Evolutionary conservation across 2,113 vertebrate species (phyloP).

Genomic region (Connochaetes taurinus): DNA sequence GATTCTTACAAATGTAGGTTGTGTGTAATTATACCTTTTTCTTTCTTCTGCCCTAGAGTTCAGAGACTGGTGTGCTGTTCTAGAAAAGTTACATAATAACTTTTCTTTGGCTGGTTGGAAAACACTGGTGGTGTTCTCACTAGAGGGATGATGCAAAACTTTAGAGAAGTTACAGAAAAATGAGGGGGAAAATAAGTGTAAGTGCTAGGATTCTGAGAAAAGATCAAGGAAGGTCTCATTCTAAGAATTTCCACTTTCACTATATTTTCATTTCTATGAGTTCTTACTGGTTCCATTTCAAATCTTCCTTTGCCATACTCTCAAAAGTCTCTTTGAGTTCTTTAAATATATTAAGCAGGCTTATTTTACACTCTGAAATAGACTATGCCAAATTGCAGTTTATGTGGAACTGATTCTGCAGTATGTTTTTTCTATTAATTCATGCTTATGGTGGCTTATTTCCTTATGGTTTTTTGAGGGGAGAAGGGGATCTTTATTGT

Average conservation of each 20-base stretch:
- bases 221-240: background rate
- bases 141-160: background rate
- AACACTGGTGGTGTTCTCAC: background rate
- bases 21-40: background rate
- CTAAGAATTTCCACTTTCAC: slow-evolving; percentile 2
- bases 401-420: background rate
- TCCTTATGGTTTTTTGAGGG: background rate
- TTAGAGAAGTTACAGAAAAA: slow-evolving; percentile 2
- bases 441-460: background rate
- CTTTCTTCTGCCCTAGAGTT: background rate
- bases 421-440: slow-evolving; percentile 22
- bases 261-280: background rate
- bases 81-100: background rate
- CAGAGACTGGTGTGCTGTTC: background rate
- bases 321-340: slow-evolving; percentile 21
- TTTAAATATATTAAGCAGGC: slow-evolving; percentile 25
- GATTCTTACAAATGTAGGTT: background rate
- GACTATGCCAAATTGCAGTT: background rate
- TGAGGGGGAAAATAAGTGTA: background rate
- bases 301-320: background rate
- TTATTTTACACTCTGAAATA: background rate
- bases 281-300: slow-evolving; percentile 4
- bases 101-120: background rate
- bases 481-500: background rate
- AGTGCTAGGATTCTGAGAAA: background rate